Evolutionary conservation across 1,140 invertebrate genomes (phyloP).

Genomic region (Bilobella aurantiaca): DNA sequence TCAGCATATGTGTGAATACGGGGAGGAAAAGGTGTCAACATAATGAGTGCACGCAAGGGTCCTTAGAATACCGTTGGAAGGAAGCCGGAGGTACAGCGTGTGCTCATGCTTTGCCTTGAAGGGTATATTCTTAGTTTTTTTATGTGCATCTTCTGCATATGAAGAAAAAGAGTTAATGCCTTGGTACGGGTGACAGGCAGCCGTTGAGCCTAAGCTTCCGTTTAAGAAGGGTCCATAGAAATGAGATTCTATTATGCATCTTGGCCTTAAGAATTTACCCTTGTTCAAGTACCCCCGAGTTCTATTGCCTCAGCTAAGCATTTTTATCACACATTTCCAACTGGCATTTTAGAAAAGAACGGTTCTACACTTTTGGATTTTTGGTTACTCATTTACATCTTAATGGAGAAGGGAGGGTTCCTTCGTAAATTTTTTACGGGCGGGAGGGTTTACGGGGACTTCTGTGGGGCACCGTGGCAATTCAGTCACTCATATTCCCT

Average conservation of each 20-base stretch:
- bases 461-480: neutral
- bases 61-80: neutral
- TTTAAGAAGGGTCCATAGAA: neutral
- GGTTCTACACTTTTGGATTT: neutral
- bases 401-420: slow-evolving; percentile 30
- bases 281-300: neutral
- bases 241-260: neutral
- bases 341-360: neutral
- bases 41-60: slow-evolving; percentile 6
- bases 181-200: slow-evolving; percentile 5
- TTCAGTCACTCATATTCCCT: neutral
- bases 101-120: neutral
- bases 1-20: slow-evolving; percentile 4
- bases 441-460: neutral
- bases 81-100: neutral
- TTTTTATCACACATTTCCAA: slow-evolving; percentile 7
- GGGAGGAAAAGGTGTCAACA: slow-evolving; percentile 25
- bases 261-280: neutral
- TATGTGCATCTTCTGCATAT: neutral
- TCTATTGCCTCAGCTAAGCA: neutral
- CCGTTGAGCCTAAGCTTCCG: slow-evolving; percentile 5
- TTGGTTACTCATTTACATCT: slow-evolving; percentile 29
- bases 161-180: slow-evolving; percentile 2
- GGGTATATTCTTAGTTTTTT: neutral
- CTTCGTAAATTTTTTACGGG: neutral